phyloP scores from a whole-genome alignment of 2,888 invertebrate genomes.

The Osmoderma eremita region DNA sequence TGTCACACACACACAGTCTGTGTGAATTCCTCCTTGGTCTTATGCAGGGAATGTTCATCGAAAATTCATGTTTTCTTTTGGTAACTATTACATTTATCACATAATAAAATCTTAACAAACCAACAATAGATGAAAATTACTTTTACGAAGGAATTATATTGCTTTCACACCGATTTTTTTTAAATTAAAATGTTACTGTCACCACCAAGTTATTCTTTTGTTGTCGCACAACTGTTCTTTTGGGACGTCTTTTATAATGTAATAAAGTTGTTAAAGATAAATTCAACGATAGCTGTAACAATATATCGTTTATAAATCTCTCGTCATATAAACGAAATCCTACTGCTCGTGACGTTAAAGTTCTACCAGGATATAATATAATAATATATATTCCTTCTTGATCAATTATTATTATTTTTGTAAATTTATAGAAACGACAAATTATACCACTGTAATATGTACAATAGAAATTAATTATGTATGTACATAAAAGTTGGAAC shows the following conservation, averaged over 20 bases:
- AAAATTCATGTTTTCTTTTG: neutral
- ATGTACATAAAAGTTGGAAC: neutral
- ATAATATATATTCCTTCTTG: no score
- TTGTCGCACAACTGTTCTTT: slow-evolving; percentile 30
- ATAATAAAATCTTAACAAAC: slow-evolving; percentile 33
- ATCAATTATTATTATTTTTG: no score
- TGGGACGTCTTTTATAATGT: slow-evolving; percentile 21
- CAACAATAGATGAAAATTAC: slow-evolving; percentile 33
- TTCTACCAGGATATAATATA: no score
- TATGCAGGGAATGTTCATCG: slow-evolving; percentile 2
- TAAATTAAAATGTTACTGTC: slow-evolving; percentile 35
- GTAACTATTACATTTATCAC: slow-evolving; percentile 29
- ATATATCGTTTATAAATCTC: slow-evolving; percentile 8
- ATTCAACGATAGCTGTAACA: slow-evolving; percentile 5
- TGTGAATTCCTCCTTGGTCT: slow-evolving; percentile 2
- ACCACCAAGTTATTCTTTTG: slow-evolving; percentile 26
- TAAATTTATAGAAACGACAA: no score
- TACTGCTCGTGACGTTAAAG: neutral
- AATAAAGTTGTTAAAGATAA: slow-evolving; percentile 33
- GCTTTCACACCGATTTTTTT: slow-evolving; percentile 11
- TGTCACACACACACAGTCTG: no score
- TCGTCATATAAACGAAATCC: neutral
- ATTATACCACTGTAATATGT: neutral
- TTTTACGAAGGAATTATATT: slow-evolving; percentile 29
- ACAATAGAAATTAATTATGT: slow-evolving; percentile 1